Evolutionary conservation across 2,888 invertebrate species (phyloP).

Genomic region (Tenthredo mesomela): DNA sequence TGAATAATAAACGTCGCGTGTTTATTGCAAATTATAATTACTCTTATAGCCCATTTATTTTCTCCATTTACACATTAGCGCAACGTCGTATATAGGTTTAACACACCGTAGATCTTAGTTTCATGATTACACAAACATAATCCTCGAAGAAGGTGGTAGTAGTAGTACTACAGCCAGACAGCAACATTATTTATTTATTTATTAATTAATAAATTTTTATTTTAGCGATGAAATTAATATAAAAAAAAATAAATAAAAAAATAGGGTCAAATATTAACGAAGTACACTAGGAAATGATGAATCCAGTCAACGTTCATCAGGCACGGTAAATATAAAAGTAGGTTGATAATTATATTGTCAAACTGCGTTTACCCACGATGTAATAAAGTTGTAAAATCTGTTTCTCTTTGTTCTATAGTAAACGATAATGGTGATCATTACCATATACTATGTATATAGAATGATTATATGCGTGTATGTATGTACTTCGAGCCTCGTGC

Average conservation of each 20-base stretch:
- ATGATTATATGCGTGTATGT: neutral
- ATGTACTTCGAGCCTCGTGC: neutral
- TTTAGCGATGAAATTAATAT: too few relatives aligned
- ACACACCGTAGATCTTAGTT: neutral
- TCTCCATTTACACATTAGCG: neutral
- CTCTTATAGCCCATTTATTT: neutral
- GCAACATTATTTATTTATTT: neutral
- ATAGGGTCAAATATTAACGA: neutral
- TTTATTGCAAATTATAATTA: conserved; percentile 1
- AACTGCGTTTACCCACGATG: neutral
- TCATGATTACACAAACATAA: neutral
- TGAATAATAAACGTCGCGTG: neutral
- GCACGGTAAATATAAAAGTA: neutral
- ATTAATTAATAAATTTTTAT: too few relatives aligned
- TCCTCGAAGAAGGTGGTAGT: neutral
- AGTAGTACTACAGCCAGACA: neutral
- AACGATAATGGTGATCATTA: neutral
- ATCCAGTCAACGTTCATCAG: neutral
- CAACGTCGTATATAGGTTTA: neutral
- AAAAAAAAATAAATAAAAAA: too few relatives aligned
- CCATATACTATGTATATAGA: neutral
- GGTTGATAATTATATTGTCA: neutral
- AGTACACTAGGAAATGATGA: neutral
- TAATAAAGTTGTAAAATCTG: neutral
- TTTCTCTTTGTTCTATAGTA: neutral